These are phyloP conservation scores for Octopus sinensis DNA, from an alignment of 1,140 invertebrate species.

Conservation along the genomic window DNA sequence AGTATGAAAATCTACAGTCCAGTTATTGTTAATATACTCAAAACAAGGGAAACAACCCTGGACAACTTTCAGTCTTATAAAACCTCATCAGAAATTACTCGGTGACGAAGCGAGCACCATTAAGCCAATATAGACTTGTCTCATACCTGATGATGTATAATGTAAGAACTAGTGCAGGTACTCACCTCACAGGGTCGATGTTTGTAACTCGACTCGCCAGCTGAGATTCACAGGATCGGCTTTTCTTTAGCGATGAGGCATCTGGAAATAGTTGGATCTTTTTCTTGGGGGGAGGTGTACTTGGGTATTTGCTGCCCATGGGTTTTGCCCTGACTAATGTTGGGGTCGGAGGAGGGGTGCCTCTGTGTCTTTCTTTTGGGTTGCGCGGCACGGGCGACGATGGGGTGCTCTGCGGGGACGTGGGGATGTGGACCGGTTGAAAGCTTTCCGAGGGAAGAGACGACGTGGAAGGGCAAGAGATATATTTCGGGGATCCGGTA, in stretches of 20 bases:
- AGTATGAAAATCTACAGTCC: too few species aligned
- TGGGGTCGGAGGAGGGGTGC: conserved; percentile 66
- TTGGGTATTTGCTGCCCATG: conserved; percentile 66
- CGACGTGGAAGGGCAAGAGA: conserved; percentile 50
- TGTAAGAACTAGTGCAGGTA: neutral
- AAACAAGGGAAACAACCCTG: too few species aligned
- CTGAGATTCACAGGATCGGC: conserved; percentile 88
- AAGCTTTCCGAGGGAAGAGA: conserved; percentile 41
- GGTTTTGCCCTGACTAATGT: conserved; percentile 54
- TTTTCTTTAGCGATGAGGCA: conserved; percentile 75
- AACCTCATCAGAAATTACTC: too few species aligned
- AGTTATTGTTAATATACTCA: too few species aligned
- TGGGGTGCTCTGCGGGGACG: conserved; percentile 48
- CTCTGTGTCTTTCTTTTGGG: conserved; percentile 37
- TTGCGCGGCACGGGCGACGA: conserved; percentile 42
- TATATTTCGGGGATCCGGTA: conserved; percentile 44
- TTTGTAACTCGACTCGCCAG: conserved; percentile 67
- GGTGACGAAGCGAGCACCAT: too few species aligned
- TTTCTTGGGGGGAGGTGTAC: conserved; percentile 74
- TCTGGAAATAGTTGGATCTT: conserved; percentile 62
- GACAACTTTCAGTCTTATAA: too few species aligned
- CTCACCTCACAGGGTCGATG: conserved; percentile 43
- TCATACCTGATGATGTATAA: too few species aligned
- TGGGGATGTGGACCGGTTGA: conserved; percentile 26
- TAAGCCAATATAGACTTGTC: too few species aligned